A percentile compares a stretch with the other conserved stretches of the same genome.
Conservation (phyloP, 2,797 vertebrate genomes). For the Oreortyx pictus region DNA sequence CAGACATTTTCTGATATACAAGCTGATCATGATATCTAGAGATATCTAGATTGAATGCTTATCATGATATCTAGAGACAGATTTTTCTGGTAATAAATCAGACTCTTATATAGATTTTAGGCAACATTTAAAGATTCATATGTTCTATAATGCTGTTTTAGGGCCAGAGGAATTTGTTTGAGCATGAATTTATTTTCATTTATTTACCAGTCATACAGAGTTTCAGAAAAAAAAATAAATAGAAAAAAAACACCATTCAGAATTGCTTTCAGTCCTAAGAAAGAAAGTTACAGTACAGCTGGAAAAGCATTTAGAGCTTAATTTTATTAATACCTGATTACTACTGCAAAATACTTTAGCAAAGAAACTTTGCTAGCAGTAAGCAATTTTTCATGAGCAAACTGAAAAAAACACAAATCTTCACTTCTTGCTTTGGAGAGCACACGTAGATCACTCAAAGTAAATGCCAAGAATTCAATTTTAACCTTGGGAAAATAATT, state of each 20-base stretch:
- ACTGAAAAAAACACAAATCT: neutral
- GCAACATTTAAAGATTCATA: neutral
- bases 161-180: neutral
- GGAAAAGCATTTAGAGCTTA: neutral
- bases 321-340: neutral
- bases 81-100: neutral
- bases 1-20: neutral
- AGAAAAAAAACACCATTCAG: neutral
- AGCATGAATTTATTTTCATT: neutral
- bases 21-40: neutral
- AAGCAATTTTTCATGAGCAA: neutral
- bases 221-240: neutral
- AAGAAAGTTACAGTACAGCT: neutral
- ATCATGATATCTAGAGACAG: neutral
- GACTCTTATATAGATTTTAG: neutral
- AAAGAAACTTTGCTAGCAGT: neutral
- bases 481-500: neutral
- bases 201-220: neutral
- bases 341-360: accelerated
- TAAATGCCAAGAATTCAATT: accelerated
- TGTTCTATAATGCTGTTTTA: neutral
- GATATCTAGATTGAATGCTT: neutral
- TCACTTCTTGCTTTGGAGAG: neutral
- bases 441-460: accelerated
- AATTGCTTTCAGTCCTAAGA: neutral